Percentiles rank a stretch among this genome's conserved stretches.
phyloP scores from a whole-genome alignment of 2,888 invertebrate species.

The Drosophila eohydei region DNA sequence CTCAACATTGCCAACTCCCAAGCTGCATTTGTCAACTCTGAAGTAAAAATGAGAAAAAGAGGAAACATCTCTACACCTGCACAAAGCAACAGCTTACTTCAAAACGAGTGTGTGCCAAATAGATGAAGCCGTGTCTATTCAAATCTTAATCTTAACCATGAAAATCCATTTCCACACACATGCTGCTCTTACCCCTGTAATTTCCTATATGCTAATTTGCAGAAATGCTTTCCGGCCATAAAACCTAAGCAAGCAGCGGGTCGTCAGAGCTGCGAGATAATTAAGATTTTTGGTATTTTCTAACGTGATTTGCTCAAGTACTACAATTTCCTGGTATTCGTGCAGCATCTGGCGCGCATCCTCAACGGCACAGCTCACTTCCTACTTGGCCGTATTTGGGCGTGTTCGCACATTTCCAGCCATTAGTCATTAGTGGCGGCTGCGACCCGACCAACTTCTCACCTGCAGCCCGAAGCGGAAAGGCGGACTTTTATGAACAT shows the following conservation, averaged over 20 bases:
- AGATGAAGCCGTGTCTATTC: neutral
- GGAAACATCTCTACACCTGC: neutral
- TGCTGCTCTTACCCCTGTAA: constrained; percentile 16
- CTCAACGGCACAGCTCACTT: constrained; percentile 53
- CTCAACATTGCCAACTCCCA: constrained; percentile 2
- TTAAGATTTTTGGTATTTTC: constrained; percentile 75
- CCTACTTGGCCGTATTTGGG: constrained; percentile 58
- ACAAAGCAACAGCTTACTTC: constrained; percentile 6
- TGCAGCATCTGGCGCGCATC: constrained; percentile 57
- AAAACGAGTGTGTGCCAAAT: neutral
- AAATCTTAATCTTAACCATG: constrained; percentile 5
- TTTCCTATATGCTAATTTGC: constrained; percentile 55
- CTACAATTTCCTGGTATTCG: constrained; percentile 68
- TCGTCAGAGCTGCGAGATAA: constrained; percentile 37
- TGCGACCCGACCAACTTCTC: constrained; percentile 57
- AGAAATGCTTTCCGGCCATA: constrained; percentile 21
- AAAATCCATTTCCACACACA: constrained; percentile 22
- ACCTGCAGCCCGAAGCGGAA: constrained; percentile 39
- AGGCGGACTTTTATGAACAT: constrained; percentile 9
- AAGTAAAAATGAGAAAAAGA: neutral
- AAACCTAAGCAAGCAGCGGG: constrained; percentile 36
- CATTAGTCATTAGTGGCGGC: constrained; percentile 63
- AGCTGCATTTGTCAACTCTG: constrained; percentile 19
- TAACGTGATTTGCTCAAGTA: constrained; percentile 50
- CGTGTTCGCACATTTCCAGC: constrained; percentile 41